phyloP scores from a whole-genome alignment of 2,797 vertebrate species.

The Oreochromis mossambicus region DNA sequence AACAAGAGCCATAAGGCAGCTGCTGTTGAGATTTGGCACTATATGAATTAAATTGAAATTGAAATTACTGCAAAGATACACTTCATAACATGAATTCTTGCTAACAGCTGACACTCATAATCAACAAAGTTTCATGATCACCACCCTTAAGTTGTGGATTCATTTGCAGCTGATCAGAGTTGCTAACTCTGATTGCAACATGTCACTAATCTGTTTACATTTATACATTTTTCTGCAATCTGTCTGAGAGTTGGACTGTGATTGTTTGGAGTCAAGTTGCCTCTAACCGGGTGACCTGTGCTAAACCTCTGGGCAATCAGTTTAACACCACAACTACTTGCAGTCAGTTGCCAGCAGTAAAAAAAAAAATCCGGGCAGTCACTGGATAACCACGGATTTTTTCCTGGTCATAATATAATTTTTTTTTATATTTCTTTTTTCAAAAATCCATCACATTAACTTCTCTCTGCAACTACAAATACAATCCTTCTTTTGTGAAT shows the following conservation, averaged over 20 bases:
- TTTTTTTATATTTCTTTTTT: too few species aligned
- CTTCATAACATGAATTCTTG: background rate
- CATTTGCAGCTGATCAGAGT: background rate
- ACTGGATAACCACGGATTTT: background rate
- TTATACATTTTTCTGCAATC: background rate
- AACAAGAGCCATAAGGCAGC: background rate
- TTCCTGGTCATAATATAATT: fast-evolving
- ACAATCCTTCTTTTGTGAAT: background rate
- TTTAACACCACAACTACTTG: background rate
- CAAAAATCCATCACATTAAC: background rate
- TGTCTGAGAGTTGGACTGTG: background rate
- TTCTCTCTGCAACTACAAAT: background rate
- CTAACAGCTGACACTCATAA: background rate
- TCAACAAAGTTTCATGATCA: background rate
- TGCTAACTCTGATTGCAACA: background rate
- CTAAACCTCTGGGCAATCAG: background rate
- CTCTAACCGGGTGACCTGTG: background rate
- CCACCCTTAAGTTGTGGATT: background rate
- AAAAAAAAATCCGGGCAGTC: background rate
- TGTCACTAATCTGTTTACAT: background rate
- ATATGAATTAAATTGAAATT: background rate
- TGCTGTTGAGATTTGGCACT: background rate
- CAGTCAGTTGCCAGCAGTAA: background rate
- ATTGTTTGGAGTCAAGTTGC: background rate
- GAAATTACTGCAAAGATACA: background rate